Evolutionary conservation across 2,888 invertebrate genomes (phyloP), one percentile per base, ranked within the genome.

Genomic region (Odontomyia ornata): DNA sequence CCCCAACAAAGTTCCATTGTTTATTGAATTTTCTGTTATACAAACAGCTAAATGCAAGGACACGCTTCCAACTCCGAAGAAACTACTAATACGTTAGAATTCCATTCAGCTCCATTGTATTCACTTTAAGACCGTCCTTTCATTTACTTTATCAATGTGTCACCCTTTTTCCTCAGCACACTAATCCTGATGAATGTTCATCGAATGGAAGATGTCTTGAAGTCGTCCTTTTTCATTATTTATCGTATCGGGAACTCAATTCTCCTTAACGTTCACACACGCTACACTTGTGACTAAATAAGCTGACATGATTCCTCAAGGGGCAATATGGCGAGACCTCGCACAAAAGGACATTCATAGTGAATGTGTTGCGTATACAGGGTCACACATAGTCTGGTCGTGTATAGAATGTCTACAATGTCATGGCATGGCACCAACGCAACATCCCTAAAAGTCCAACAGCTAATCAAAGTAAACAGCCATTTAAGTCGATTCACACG

Each of bases 111-210:
- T 57, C 25, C 57, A 77, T 75, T 75, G 77, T 77, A n/a, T 15
- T 52, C 13, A n/a, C 73, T 62, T 36, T 75, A 77, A 77, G 64
- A 56, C 57, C 36, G 11, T 75, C 65, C 65, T 77, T 77, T 77
- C 77, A 77, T 65, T 77, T 56, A 30, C 64, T 64, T 62, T 75
- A 75, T 75, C 36, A 77, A 75, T 67, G 65, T 75, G 77, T 75
- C 77, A 77, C 73, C 73, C 77, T 73, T 77, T 73, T 65, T 23
- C 25, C 21, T n/a, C 52, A 28, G 43, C 25, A 9, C 64, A 46
- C 65, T 77, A 77, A 77, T 77, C 77, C 75, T 75, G 75, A 77
- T 62, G 77, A 72, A 77, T 75, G 73, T 56, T 75, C 56, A 52
- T 75, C 65, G 36, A 65, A 52, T 67, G 18, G 18, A 15, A 65